Percentiles rank a stretch among this genome's conserved stretches.
Evolutionary conservation across 37 sponge, comb jelly and placozoan genomes (phyloP).

Genomic region (Bolinopsis microptera): DNA sequence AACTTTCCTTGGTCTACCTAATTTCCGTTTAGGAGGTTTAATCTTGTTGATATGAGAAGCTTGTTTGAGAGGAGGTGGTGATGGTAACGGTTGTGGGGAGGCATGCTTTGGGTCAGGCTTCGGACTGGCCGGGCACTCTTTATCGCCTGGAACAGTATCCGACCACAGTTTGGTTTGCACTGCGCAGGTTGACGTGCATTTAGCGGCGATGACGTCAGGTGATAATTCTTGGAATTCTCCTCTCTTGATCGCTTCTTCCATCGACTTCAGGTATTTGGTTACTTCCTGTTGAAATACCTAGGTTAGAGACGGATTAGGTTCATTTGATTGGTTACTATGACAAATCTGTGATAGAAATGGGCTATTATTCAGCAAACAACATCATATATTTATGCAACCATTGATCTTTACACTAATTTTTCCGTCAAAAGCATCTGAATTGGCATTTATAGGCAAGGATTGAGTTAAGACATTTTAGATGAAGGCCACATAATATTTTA

Average conservation of each 20-base stretch:
- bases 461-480: no score
- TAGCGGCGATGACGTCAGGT: not conserved
- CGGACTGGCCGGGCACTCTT: not conserved
- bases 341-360: no score
- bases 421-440: no score
- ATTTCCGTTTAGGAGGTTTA: not conserved
- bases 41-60: not conserved
- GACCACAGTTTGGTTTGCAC: not conserved
- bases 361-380: no score
- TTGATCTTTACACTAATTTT: no score
- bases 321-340: no score
- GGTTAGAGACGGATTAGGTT: no score
- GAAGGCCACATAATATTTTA: no score
- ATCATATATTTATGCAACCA: no score
- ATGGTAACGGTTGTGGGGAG: not conserved
- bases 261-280: not conserved
- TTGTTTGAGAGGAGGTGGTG: not conserved
- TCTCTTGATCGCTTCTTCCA: not conserved
- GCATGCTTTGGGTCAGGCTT: not conserved
- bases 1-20: no score
- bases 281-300: no score
- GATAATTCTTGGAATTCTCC: not conserved
- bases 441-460: no score
- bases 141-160: not conserved
- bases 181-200: not conserved